Evolutionary conservation across 2,888 invertebrate genomes (phyloP), one percentile per base, ranked within the genome.

Genomic region (Kryphioiulus occultus): DNA sequence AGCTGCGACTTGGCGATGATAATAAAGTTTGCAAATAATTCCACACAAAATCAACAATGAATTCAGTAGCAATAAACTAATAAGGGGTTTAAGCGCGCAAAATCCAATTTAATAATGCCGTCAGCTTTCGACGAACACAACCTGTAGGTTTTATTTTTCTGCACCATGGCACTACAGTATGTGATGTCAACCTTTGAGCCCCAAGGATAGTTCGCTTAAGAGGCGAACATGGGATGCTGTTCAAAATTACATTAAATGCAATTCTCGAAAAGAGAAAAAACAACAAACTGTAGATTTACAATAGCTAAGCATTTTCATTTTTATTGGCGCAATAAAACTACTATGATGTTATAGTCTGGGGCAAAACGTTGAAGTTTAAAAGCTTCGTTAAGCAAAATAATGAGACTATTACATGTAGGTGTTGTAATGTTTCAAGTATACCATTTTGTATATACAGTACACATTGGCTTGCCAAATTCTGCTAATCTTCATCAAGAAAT

Each of bases 11-110:
- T 68, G 22, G 19, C 68, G 22, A 68, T 68, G 68, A 68, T 68
- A 68, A 68, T 68, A 68, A 68, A 68, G 68, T 68, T 68, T 68
- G 68, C 68, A 68, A 68, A 68, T 68, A 68, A 68, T 68, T 68
- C 68, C 68, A 68, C 68, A 26, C 68, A 68, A 68, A 68, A 68
- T 68, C 68, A 68, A 68, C 68, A 68, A 68, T 68, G 26, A 68
- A 68, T 68, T 68, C 68, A 68, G 68, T 68, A 68, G 68, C 68
- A 68, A 68, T 68, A 68, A 68, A 68, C 68, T 68, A 68, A 68
- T 68, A 68, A 68, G 68, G 26, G 68, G 26, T 68, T 68, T 68
- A 68, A 68, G 68, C 22, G 68, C 26, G 26, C 68, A 68, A 68
- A 59, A 59, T 59, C 53, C 53, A 68, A 68, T 68, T 68, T 68